Base-by-base conservation (phyloP, 2,113 vertebrate species). In the Callocephalon fimbriatum region DNA sequence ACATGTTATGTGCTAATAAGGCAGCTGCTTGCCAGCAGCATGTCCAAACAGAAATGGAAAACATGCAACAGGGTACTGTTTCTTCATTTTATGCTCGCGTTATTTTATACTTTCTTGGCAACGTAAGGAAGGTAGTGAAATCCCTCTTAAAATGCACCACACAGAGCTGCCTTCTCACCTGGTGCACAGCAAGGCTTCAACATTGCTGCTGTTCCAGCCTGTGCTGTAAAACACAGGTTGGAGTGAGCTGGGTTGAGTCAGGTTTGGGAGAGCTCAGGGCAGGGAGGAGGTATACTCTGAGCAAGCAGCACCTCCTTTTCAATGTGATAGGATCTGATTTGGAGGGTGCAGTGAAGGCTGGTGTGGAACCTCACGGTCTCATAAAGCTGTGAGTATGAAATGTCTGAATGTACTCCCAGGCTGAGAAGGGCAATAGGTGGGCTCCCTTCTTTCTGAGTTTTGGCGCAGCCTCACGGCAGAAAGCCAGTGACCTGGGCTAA, bases 241-340 rank as follows among this genome's bases (percentile, higher is more conserved):
- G 38, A 81, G 37, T 40, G 44, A 76, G 45, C 48, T 62, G 85
- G 29, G 18, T 35, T 29, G 45, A 74, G 31, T 53, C 37, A 45
- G 40, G 31, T 53, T 83, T 84, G 37, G 25, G 38, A 77, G 44
- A 71, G 38, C 44, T 83, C 31, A 66, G 56, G 29, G 71, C 25
- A 58, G 31, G 45, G 42, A 83, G 32, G 14, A 81, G 15, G 4
- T 47, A 40, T 73, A 15, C 45, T 45, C 54, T 66, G 63, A 77
- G 50, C 37, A 72, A 76, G 50, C 42, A 80, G 42, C 67, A 88
- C n/a, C 35, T 80, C 26, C 54, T 88, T 95, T 80, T 25, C 47
- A 61, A 47, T 51, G 72, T 13, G 59, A 11, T 14, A 42, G 37
- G 47, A 44, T 84, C 29, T 86, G 51, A 74, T 59, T 23, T 65